Percentiles rank a stretch among this genome's conserved stretches.
Conservation (phyloP, 2,888 invertebrate genomes). For the Thera britannica region DNA sequence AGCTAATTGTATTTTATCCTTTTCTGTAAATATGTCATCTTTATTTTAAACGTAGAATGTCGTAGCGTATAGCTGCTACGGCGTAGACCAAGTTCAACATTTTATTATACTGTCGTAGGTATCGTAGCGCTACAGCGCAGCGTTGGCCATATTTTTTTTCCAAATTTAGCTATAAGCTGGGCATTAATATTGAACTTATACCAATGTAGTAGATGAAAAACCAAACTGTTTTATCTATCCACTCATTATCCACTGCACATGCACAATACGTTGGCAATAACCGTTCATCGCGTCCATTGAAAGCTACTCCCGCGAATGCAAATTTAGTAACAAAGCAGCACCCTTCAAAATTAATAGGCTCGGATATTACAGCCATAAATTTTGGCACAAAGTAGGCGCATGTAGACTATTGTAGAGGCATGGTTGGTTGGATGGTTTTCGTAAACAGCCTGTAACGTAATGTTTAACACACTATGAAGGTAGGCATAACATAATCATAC, state of each 20-base stretch:
- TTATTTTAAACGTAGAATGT: not conserved
- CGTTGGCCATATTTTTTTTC: too few relatives aligned
- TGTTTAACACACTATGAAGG: not conserved
- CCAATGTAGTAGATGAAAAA: too few relatives aligned
- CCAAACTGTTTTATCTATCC: not conserved
- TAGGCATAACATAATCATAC: too few relatives aligned
- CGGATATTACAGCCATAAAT: not conserved
- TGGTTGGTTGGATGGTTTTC: not conserved
- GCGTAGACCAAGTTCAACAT: not conserved
- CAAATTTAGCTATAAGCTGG: too few relatives aligned
- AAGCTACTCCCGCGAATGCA: constrained; percentile 4
- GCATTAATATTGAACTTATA: too few relatives aligned
- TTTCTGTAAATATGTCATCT: not conserved
- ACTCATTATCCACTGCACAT: not conserved
- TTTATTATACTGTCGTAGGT: not conserved
- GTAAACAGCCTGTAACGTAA: not conserved
- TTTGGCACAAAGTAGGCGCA: not conserved
- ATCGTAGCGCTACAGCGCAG: too few relatives aligned
- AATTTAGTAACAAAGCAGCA: constrained; percentile 5
- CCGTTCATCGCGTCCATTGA: constrained; percentile 15
- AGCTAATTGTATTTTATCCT: too few relatives aligned
- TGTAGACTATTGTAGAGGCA: not conserved
- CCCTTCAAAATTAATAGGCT: constrained; percentile 3
- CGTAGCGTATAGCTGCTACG: constrained; percentile 1
- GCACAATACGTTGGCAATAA: not conserved